A percentile compares a stretch with the other conserved stretches of the same genome.
Evolutionary conservation across 2,113 vertebrate species (phyloP).

Genomic region (Poicephalus gulielmi): DNA sequence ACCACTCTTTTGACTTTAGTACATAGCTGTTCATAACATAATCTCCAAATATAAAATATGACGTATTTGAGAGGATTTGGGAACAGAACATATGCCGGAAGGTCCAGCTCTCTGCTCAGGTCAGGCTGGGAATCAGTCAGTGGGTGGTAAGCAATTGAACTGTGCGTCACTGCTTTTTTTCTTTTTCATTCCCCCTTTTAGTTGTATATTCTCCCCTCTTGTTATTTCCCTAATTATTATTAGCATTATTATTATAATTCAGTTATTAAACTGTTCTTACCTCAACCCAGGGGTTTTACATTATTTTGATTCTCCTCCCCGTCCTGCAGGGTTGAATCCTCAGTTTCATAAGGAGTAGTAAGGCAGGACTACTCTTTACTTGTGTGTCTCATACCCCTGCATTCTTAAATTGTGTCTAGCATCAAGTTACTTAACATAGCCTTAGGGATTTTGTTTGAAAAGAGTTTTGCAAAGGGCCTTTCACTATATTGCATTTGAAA

Average conservation of each 20-base stretch:
- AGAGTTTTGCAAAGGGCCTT: neutral
- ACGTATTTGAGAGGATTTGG: neutral
- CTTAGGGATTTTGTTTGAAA: neutral
- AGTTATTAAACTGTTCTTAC: neutral
- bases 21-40: rapidly evolving
- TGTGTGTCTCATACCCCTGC: neutral
- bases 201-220: neutral
- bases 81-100: neutral
- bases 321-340: neutral
- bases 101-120: neutral
- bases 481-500: neutral
- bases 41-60: neutral
- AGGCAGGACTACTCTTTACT: neutral
- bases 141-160: neutral
- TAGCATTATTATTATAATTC: neutral
- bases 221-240: neutral
- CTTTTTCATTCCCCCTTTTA: neutral
- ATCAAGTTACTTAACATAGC: neutral
- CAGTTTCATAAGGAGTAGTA: neutral
- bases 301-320: neutral
- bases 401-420: neutral
- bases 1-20: neutral
- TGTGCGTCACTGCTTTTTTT: neutral
- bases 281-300: neutral
- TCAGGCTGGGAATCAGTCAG: neutral